Conservation (phyloP, 2,888 invertebrate species). For the Phrixothrix hirtus region DNA sequence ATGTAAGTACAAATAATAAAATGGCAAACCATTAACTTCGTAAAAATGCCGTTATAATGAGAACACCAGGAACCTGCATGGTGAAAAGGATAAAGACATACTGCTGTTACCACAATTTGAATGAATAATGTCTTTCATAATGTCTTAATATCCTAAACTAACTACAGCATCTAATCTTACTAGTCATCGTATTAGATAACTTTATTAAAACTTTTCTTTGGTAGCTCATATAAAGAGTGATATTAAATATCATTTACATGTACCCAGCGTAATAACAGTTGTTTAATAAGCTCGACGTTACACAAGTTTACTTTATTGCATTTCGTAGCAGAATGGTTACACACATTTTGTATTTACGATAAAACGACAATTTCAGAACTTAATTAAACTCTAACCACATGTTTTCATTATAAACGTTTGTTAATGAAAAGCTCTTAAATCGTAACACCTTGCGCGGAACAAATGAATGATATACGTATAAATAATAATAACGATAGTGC, state of each 20-base stretch:
- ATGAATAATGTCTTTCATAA: no score
- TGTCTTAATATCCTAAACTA: not conserved
- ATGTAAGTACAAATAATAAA: no score
- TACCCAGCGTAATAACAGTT: not conserved
- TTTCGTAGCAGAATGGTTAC: not conserved
- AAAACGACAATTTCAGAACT: slow-evolving; percentile 11
- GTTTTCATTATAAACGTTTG: slow-evolving; percentile 7
- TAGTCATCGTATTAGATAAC: no score
- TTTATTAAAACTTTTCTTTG: no score
- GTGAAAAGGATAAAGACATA: no score
- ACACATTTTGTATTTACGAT: slow-evolving; percentile 9
- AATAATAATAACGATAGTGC: slow-evolving; percentile 6
- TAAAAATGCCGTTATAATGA: no score
- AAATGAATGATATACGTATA: slow-evolving; percentile 2
- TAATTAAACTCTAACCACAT: slow-evolving; percentile 9
- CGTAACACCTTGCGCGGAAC: slow-evolving; percentile 1
- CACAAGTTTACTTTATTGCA: slow-evolving; percentile 7
- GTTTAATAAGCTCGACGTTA: slow-evolving; percentile 4
- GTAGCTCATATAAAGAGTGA: no score
- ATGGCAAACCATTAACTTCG: no score
- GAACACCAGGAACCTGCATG: no score
- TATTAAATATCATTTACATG: not conserved
- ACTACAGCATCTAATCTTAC: not conserved
- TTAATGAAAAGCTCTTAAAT: slow-evolving; percentile 3
- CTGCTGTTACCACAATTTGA: no score